Evolutionary conservation across 2,888 invertebrate genomes (phyloP).

Genomic region (Aricia artaxerxes): DNA sequence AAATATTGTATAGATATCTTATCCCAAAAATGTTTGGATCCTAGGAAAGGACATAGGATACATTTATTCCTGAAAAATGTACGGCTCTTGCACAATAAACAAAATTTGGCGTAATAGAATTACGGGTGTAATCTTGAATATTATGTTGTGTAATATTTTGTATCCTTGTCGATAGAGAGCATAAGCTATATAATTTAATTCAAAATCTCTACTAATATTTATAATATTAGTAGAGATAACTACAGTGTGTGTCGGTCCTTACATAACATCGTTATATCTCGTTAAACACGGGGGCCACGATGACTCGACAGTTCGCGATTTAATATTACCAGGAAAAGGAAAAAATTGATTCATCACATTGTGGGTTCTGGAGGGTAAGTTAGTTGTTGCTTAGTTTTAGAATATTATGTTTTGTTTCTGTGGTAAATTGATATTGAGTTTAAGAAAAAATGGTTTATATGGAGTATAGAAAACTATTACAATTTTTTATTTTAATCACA

Average conservation of each 20-base stretch:
- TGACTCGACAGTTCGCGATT: not conserved
- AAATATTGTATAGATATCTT: no score
- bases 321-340: not conserved
- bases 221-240: not conserved
- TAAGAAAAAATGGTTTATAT: not conserved
- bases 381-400: not conserved
- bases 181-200: no score
- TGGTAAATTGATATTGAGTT: not conserved
- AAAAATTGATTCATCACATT: constrained; percentile 11
- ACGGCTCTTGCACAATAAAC: no score
- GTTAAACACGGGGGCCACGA: not conserved
- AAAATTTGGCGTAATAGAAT: no score
- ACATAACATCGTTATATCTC: not conserved
- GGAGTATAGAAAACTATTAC: not conserved
- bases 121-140: no score
- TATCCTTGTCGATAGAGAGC: no score
- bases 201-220: no score
- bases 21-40: no score
- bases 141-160: no score
- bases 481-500: not conserved
- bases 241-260: not conserved
- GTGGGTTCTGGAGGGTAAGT: not conserved
- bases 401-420: not conserved
- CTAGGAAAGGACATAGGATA: no score
- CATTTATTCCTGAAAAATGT: no score